Evolutionary conservation across 2,113 vertebrate species (phyloP), one percentile per base, ranked within the genome.

Genomic region (Acrocephalus kingi): DNA sequence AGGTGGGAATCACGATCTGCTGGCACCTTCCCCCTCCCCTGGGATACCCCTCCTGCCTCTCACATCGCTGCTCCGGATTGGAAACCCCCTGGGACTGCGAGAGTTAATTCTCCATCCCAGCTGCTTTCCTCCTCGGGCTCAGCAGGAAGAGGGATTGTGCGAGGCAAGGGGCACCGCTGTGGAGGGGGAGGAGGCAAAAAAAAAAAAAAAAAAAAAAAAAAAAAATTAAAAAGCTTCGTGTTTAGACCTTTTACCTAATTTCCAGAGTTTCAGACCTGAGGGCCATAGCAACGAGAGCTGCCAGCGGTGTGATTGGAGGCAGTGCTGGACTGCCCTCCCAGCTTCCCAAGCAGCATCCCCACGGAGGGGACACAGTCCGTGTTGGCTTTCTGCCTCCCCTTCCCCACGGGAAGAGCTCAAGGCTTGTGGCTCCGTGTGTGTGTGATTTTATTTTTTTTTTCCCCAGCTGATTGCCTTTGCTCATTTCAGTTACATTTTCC

Each of bases 181-280:
- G 0, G 2, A 78, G 82, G 52, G 64, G 93, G 89, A 93, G 83
- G 94, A 77, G 84, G 11, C 3, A 20, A 13, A 59, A 56, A 49
- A 28, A 31, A 31, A 30, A 37, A 6, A 30, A 14, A 51, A 8
- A 56, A 64, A 48, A 46, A 48, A 22, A 22, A 18, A 55, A 35
- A n/a, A 16, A 33, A 54, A 8, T 35, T 35, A 20, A 82, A 56
- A 80, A 41, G 15, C 45, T 66, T 82, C 9, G 0, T 1, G 43
- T 91, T 92, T 59, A 90, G 94, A 94, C 92, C 94, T 97, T 97
- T 94, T 91, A 93, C 84, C 89, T 93, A 79, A 91, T 97, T 96
- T 96, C 78, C 61, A 62, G 71, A 91, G 84, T 92, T 96, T 96
- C 72, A 41, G 88, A 91, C 89, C 84, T 80, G 78, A 86, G 64